These are phyloP conservation scores for Thaumatotibia leucotreta DNA, from an alignment of 1,140 invertebrate genomes.

Conservation along the genomic window DNA sequence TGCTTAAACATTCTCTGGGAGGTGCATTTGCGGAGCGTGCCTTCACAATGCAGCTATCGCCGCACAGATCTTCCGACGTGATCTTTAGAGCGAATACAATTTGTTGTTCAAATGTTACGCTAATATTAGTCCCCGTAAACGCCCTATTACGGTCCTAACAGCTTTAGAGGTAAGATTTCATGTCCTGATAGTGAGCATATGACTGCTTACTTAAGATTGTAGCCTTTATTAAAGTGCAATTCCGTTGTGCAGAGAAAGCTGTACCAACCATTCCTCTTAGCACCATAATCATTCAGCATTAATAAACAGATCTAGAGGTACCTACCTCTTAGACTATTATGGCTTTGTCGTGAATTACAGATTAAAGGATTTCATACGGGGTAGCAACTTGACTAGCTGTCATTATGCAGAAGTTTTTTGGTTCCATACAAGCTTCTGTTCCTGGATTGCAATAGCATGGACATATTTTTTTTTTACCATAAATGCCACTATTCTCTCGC, in stretches of 20 bases:
- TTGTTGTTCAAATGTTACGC: constrained; percentile 13
- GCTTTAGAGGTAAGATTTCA: background rate
- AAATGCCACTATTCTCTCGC: no score
- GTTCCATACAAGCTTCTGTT: no score
- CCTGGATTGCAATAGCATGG: no score
- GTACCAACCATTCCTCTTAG: background rate
- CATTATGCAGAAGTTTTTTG: background rate
- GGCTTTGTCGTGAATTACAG: background rate
- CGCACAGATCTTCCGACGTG: constrained; percentile 4
- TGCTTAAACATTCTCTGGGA: constrained; percentile 32
- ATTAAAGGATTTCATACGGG: no score
- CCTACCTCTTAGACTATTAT: background rate
- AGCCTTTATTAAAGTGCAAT: constrained; percentile 11
- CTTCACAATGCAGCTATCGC: constrained; percentile 32
- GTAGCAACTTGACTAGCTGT: background rate
- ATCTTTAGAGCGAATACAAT: constrained; percentile 27
- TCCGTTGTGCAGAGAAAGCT: background rate
- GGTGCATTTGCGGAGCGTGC: constrained; percentile 30
- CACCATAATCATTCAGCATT: background rate
- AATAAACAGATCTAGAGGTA: background rate
- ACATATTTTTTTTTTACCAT: no score
- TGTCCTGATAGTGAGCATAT: background rate
- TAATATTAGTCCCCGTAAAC: constrained; percentile 13
- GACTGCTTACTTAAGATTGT: constrained; percentile 3
- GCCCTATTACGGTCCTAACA: background rate